A percentile compares a stretch with the other conserved stretches of the same genome.
phyloP scores from a whole-genome alignment of 2,888 invertebrate genomes.

The Formica aserva region DNA sequence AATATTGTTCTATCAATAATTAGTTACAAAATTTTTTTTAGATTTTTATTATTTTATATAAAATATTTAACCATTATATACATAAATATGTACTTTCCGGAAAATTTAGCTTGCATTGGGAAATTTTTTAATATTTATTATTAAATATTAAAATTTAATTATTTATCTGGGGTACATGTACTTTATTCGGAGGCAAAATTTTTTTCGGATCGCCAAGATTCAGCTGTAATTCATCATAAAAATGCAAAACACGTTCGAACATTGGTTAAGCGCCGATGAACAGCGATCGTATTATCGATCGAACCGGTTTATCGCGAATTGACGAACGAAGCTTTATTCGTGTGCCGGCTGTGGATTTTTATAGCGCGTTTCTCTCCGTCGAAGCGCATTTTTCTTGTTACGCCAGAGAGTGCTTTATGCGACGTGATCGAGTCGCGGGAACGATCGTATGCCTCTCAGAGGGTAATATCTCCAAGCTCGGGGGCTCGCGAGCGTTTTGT shows the following conservation, averaged over 20 bases:
- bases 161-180: background rate
- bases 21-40: background rate
- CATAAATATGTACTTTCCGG: background rate
- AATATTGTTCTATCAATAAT: background rate
- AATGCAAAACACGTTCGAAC: constrained; percentile 40
- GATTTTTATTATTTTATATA: background rate
- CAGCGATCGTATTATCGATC: constrained; percentile 39
- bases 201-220: constrained; percentile 16
- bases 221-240: background rate
- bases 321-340: constrained; percentile 44
- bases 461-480: constrained; percentile 37
- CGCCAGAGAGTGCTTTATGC: constrained; percentile 46
- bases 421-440: constrained; percentile 47
- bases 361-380: constrained; percentile 27
- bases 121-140: background rate
- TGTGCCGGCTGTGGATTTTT: constrained; percentile 51
- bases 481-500: constrained; percentile 42
- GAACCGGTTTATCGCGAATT: constrained; percentile 21
- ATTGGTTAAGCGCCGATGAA: constrained; percentile 32
- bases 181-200: background rate
- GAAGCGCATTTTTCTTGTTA: constrained; percentile 40
- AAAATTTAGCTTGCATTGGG: background rate
- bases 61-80: background rate
- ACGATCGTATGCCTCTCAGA: constrained; percentile 39
- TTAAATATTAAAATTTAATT: too few species aligned